A percentile compares a stretch with the other conserved stretches of the same genome.
phyloP scores from a whole-genome alignment of 1,140 invertebrate species.

The Apis laboriosa region DNA sequence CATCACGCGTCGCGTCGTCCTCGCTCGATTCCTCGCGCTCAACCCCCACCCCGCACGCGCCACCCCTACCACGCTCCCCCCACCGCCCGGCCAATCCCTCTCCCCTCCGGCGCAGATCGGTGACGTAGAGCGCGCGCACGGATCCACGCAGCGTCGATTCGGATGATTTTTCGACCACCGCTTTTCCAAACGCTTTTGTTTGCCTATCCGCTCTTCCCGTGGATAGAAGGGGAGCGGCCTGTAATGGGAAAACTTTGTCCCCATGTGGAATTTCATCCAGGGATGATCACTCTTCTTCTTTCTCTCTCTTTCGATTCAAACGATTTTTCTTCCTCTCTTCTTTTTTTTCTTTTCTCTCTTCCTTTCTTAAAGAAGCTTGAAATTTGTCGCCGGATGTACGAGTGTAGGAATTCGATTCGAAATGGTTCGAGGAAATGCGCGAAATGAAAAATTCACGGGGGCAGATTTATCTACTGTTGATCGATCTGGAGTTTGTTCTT shows the following conservation, averaged over 20 bases:
- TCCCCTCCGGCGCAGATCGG: conserved; percentile 20
- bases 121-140: conserved; percentile 2
- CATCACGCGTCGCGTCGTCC: conserved; percentile 33
- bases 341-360: too few species aligned
- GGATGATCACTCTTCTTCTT: neutral
- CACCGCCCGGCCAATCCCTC: neutral
- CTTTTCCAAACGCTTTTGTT: conserved; percentile 20
- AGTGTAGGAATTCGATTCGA: too few species aligned
- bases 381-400: too few species aligned
- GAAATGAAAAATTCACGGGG: neutral
- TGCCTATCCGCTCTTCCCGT: conserved; percentile 6
- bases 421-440: too few species aligned
- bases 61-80: neutral
- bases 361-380: too few species aligned
- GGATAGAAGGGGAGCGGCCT: neutral
- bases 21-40: conserved; percentile 54
- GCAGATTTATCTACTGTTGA: conserved; percentile 1
- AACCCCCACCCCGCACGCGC: neutral
- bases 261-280: conserved; percentile 5
- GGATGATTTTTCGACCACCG: conserved; percentile 20
- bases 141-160: conserved; percentile 30
- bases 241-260: conserved; percentile 35
- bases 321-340: neutral
- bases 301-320: neutral
- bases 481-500: neutral